These are phyloP conservation scores for Branchinecta lynchi DNA, from an alignment of 1,140 invertebrate genomes.

Conservation along the genomic window DNA sequence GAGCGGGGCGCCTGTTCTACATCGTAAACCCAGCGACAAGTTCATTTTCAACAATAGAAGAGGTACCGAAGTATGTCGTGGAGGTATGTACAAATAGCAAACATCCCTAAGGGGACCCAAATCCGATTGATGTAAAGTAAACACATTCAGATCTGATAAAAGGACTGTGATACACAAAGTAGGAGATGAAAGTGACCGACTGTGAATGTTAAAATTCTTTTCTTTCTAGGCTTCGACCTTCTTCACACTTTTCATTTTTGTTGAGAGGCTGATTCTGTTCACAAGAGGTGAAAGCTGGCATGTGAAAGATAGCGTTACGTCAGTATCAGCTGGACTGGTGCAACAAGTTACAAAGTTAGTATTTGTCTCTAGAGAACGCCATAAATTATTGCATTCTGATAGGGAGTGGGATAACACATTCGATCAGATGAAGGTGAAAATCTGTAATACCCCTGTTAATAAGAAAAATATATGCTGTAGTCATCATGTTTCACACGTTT, in stretches of 20 bases:
- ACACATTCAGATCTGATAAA: too few relatives aligned
- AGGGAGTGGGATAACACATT: too few relatives aligned
- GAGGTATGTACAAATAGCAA: slow-evolving; percentile 10
- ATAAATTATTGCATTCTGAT: too few relatives aligned
- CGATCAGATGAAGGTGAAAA: too few relatives aligned
- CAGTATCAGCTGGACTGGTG: neutral
- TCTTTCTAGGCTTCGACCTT: neutral
- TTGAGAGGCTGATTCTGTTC: neutral
- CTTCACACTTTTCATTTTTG: neutral
- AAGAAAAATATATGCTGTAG: too few relatives aligned
- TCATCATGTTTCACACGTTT: too few relatives aligned
- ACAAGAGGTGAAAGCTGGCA: neutral
- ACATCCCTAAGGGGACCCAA: neutral
- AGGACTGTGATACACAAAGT: too few relatives aligned
- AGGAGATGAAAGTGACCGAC: too few relatives aligned
- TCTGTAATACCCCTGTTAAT: too few relatives aligned
- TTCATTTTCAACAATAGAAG: neutral
- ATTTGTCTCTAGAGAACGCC: neutral
- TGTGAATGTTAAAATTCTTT: neutral
- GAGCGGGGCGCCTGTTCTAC: neutral
- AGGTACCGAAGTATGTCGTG: slow-evolving; percentile 15
- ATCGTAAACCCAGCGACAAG: neutral
- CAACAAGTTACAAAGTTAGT: neutral
- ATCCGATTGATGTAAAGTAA: too few relatives aligned
- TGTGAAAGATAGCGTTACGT: neutral